phyloP scores from a whole-genome alignment of 2,797 vertebrate genomes.

The Syngnathus acus region DNA sequence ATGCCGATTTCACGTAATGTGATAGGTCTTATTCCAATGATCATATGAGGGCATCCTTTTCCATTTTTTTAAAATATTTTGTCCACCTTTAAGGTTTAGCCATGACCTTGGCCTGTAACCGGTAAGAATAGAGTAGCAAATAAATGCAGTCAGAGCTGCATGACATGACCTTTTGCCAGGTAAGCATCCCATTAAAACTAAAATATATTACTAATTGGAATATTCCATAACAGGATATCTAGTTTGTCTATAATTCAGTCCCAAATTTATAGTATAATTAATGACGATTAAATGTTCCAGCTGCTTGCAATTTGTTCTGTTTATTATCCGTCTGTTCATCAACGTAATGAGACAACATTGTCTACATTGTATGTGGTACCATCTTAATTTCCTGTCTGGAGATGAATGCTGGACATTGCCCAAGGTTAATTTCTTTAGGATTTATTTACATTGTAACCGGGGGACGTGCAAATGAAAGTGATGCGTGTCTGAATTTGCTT shows the following conservation, averaged over 20 bases:
- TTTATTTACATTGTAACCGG: constrained; percentile 2
- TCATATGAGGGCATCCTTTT: no score
- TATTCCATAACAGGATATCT: neutral
- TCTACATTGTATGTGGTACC: constrained; percentile 3
- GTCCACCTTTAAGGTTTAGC: neutral
- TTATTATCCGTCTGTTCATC: constrained; percentile 17
- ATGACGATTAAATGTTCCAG: constrained; percentile 4
- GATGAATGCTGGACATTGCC: constrained; percentile 1
- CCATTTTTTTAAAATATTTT: neutral
- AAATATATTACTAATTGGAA: neutral
- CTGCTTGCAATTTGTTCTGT: constrained; percentile 12
- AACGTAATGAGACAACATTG: constrained; percentile 1
- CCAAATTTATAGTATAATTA: neutral
- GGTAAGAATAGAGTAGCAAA: neutral
- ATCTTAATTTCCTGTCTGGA: constrained; percentile 1
- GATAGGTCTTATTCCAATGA: neutral
- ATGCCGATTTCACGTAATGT: neutral
- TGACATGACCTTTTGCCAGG: neutral
- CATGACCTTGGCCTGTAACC: neutral
- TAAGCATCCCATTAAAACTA: neutral
- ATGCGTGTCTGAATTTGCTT: constrained; percentile 1
- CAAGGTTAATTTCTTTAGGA: neutral
- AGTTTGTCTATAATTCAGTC: neutral
- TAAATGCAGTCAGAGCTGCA: neutral
- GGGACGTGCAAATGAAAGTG: constrained; percentile 13